A percentile compares a stretch with the other conserved stretches of the same genome.
Conservation (phyloP, 2,113 vertebrate genomes). For the Oryzias woworae region DNA sequence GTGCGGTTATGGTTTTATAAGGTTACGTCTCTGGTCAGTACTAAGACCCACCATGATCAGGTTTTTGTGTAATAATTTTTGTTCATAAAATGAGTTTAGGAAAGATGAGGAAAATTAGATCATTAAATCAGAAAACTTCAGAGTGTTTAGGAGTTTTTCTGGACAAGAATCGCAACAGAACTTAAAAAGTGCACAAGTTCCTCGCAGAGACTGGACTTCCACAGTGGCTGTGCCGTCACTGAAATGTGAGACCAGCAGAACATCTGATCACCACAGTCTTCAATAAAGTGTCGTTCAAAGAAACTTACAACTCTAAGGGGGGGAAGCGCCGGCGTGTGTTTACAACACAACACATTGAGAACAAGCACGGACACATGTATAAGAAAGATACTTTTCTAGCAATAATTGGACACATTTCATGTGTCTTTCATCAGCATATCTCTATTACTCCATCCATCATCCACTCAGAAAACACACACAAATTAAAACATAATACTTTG, state of each 20-base stretch:
- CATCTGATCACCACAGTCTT: slow-evolving; percentile 39
- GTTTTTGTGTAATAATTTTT: too few species aligned
- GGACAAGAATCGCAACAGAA: background rate
- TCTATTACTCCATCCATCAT: slow-evolving; percentile 36
- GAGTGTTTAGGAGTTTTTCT: background rate
- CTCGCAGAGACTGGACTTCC: slow-evolving; percentile 12
- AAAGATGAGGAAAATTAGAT: too few species aligned
- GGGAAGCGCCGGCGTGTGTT: slow-evolving; percentile 48
- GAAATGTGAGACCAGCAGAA: slow-evolving; percentile 22
- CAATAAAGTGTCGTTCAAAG: slow-evolving; percentile 49
- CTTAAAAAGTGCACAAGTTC: background rate
- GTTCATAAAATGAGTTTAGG: too few species aligned
- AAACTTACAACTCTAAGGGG: slow-evolving; percentile 21
- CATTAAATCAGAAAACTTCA: too few species aligned
- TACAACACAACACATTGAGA: slow-evolving; percentile 56
- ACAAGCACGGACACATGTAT: slow-evolving; percentile 33
- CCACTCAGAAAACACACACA: slow-evolving; percentile 47
- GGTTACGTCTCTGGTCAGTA: too few species aligned
- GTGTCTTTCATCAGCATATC: slow-evolving; percentile 49
- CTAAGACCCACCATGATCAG: too few species aligned
- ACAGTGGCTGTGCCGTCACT: slow-evolving; percentile 37
- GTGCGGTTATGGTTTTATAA: too few species aligned
- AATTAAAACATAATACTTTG: slow-evolving; percentile 63
- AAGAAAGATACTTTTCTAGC: slow-evolving; percentile 28
- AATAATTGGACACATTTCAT: slow-evolving; percentile 61